Conservation (phyloP, 2,888 invertebrate genomes). For the Ennomos quercinarius region DNA sequence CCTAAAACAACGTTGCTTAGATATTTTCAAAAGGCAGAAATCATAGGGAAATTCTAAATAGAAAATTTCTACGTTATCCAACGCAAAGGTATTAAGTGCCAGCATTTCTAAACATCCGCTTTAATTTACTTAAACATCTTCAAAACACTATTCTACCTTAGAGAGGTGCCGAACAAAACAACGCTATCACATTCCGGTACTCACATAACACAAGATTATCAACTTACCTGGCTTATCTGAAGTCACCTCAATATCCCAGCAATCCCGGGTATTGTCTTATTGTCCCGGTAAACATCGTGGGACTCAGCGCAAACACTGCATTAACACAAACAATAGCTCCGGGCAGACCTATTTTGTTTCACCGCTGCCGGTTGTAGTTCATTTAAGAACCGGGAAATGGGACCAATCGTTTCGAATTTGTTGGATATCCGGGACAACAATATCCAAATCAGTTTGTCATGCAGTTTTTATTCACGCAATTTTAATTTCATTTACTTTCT, state of each 20-base stretch:
- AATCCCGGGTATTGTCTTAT: constrained; percentile 26
- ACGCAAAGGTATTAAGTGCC: too few relatives aligned
- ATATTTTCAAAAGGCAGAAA: too few relatives aligned
- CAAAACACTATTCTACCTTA: not conserved
- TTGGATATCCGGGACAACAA: constrained; percentile 7
- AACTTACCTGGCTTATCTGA: constrained; percentile 15
- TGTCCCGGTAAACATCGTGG: constrained; percentile 32
- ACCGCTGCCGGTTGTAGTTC: constrained; percentile 45
- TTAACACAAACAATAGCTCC: constrained; percentile 51
- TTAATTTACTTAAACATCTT: not conserved
- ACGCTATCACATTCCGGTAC: constrained; percentile 5
- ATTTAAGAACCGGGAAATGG: constrained; percentile 44
- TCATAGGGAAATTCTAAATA: too few relatives aligned
- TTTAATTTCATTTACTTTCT: too few relatives aligned
- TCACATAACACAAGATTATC: constrained; percentile 17
- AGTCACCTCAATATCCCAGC: constrained; percentile 18
- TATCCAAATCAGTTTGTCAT: not conserved
- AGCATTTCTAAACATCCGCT: not conserved
- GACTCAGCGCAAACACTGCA: constrained; percentile 38
- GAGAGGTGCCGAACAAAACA: constrained; percentile 3
- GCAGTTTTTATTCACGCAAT: too few relatives aligned
- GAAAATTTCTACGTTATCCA: too few relatives aligned
- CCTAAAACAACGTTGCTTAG: too few relatives aligned
- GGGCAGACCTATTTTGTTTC: constrained; percentile 51
- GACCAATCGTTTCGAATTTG: constrained; percentile 14